Percentiles rank a stretch among this genome's conserved stretches.
phyloP scores from a whole-genome alignment of 2,888 invertebrate species.

The Galerucella calmariensis region DNA sequence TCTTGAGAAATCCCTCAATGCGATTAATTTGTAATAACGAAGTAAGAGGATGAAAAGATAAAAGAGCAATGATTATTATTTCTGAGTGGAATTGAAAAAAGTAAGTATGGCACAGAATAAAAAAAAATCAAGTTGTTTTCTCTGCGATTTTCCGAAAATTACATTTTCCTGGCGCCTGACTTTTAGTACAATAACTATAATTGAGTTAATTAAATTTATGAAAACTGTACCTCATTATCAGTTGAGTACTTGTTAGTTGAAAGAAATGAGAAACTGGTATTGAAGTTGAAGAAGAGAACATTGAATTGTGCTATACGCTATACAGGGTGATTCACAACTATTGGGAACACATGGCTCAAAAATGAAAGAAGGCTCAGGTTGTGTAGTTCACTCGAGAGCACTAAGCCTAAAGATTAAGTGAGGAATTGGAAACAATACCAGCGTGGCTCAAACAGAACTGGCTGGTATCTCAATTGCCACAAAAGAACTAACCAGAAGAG shows the following conservation, averaged over 20 bases:
- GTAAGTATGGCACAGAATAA: conserved; percentile 23
- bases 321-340: not conserved
- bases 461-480: no score
- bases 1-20: conserved; percentile 39
- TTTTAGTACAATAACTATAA: conserved; percentile 34
- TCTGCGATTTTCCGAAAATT: conserved; percentile 26
- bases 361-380: no score
- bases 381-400: no score
- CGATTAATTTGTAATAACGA: conserved; percentile 45
- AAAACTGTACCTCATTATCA: conserved; percentile 21
- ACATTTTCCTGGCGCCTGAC: conserved; percentile 31
- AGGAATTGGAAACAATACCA: no score
- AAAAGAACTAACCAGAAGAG: no score
- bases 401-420: no score
- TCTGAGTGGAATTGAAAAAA: conserved; percentile 38
- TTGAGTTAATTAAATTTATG: conserved; percentile 37
- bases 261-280: conserved; percentile 14
- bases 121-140: conserved; percentile 29
- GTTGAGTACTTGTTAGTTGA: conserved; percentile 22
- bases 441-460: no score
- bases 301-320: not conserved
- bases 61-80: conserved; percentile 43
- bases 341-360: no score
- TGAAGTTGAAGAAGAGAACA: no score
- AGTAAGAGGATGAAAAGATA: conserved; percentile 43